A percentile compares a stretch with the other conserved stretches of the same genome.
Conservation (phyloP, 1,140 invertebrate species). For the Ruditapes philippinarum region DNA sequence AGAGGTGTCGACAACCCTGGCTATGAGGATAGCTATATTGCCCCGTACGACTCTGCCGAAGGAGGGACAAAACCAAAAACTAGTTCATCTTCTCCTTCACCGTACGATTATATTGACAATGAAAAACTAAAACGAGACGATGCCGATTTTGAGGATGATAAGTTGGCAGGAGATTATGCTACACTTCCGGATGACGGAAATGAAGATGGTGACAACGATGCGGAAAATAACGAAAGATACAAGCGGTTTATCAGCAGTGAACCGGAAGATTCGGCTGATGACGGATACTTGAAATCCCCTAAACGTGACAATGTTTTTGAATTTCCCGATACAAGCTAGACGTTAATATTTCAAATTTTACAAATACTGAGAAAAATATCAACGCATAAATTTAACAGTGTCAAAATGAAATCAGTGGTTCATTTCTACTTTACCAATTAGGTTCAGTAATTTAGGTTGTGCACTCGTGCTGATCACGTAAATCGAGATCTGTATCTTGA, state of each 20-base stretch:
- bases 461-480: no score
- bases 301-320: constrained; percentile 33
- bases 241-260: constrained; percentile 44
- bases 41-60: background rate
- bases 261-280: background rate
- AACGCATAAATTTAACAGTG: no score
- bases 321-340: background rate
- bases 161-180: constrained; percentile 16
- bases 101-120: constrained; percentile 62
- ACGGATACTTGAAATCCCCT: constrained; percentile 56
- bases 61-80: background rate
- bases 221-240: constrained; percentile 31
- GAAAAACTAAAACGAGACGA: constrained; percentile 39
- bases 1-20: constrained; percentile 33
- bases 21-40: background rate
- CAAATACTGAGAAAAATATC: no score
- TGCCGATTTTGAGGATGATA: constrained; percentile 22
- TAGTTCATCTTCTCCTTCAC: constrained; percentile 19
- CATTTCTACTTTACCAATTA: no score
- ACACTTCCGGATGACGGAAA: constrained; percentile 1
- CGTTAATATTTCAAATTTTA: no score
- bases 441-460: no score
- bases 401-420: no score
- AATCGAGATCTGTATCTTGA: no score
- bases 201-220: background rate